Evolutionary conservation across 2,888 invertebrate species (phyloP), one percentile per base, ranked within the genome.

Genomic region (Emmelina monodactyla): DNA sequence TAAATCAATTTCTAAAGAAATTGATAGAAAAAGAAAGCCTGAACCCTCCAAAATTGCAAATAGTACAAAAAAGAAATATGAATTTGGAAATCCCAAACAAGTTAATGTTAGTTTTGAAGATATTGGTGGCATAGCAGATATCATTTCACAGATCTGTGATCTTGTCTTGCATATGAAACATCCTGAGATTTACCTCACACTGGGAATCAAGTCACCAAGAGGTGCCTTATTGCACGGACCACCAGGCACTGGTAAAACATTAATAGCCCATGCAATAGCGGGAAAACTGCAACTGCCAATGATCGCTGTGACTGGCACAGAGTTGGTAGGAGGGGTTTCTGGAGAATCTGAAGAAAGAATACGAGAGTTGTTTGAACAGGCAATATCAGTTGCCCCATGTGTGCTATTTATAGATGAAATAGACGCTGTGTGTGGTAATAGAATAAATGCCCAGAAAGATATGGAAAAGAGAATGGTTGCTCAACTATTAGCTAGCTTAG

Each of bases 381-480:
- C 97, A 1, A 62, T 84, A 5, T 72, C 84, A 33, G 67, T 83
- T 37, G 85, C 92, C 7, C 94, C 94, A 0, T 91, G 93, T 61
- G 85, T 97, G 10, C 68, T 97, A 25, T 96, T 97, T 57, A 88
- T 99, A 42, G 98, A 99, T 72, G 97, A 98, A 78, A 92, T 99
- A 40, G 98, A 99, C 79, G 88, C 94, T n/a, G 90, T 99, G 31
- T 92, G 94, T 19, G 92, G 91, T 3, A 93, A 94, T 60, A 82
- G 96, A 55, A 88, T 94, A 37, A 88, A 88, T 51, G 94, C 94
- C 2, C 92, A 93, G 52, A 90, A 92, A 60, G 97, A 96, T 55
- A 98, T 98, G 97, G 97, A 98, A 60, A 85, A 92, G 42, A 80
- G 98, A 41, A 94, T 99, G 67, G 97, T 98, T 5, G 88, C 97